Conservation (phyloP, 2,797 vertebrate genomes). For the Nothura maculosa region DNA sequence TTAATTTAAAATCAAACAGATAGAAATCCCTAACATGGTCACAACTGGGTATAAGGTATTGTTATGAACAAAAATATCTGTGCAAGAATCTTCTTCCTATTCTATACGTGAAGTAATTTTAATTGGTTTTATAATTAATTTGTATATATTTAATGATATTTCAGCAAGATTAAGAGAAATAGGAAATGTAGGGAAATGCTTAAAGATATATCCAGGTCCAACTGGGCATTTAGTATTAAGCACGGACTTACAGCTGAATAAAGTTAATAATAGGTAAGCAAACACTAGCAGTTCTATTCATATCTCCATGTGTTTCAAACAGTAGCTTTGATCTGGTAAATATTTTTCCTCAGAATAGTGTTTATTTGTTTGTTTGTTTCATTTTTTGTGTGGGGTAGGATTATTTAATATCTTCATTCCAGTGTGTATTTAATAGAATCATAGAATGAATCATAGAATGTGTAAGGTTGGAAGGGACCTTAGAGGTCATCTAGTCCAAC, state of each 20-base stretch:
- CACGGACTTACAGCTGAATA: background rate
- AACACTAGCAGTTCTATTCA: background rate
- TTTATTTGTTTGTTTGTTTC: background rate
- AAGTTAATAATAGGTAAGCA: background rate
- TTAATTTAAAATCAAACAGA: background rate
- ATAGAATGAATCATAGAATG: too few relatives aligned
- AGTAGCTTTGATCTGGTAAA: background rate
- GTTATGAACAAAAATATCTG: background rate
- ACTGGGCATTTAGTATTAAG: background rate
- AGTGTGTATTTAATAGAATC: rapidly evolving
- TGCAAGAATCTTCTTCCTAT: background rate
- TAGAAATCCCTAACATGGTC: background rate
- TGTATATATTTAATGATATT: background rate
- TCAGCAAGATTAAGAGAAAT: background rate
- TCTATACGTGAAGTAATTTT: background rate
- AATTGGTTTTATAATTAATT: background rate
- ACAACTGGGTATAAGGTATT: background rate
- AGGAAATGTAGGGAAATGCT: background rate
- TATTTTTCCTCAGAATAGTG: background rate
- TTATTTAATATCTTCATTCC: background rate
- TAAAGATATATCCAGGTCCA: background rate
- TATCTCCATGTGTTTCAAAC: background rate
- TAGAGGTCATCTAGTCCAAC: too few relatives aligned
- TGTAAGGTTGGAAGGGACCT: too few relatives aligned
- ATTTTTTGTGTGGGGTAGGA: background rate